Conservation (phyloP, 2,113 vertebrate species). For the Alligator mississippiensis region DNA sequence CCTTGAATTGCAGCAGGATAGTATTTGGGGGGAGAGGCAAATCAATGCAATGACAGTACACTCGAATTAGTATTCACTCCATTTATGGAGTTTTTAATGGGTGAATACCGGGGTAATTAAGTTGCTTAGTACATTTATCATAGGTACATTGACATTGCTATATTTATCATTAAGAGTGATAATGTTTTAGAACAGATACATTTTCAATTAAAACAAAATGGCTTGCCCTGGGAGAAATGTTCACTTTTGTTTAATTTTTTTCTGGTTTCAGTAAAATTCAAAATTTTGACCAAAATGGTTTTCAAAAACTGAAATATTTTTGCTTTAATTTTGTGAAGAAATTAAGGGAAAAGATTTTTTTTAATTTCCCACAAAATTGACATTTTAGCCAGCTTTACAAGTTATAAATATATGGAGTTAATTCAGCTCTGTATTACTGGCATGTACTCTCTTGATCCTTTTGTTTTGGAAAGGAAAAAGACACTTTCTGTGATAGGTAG, state of each 20-base stretch:
- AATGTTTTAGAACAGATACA: neutral
- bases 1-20: neutral
- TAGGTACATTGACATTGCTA: too few species aligned
- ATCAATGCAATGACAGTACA: neutral
- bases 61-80: neutral
- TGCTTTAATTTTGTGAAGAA: neutral
- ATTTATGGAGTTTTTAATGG: neutral
- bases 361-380: too few species aligned
- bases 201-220: neutral
- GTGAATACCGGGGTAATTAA: neutral
- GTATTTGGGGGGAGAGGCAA: neutral
- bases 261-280: neutral
- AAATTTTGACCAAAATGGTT: neutral
- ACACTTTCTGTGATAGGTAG: slow-evolving; percentile 24
- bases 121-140: neutral
- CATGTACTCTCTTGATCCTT: too few species aligned
- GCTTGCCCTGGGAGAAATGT: neutral
- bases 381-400: neutral
- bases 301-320: neutral
- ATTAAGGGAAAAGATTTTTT: neutral
- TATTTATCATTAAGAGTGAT: neutral
- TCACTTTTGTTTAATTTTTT: neutral
- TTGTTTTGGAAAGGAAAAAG: neutral
- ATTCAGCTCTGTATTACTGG: neutral
- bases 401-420: neutral